phyloP scores from a whole-genome alignment of 2,113 vertebrate genomes.

The Emydocephalus ijimae region DNA sequence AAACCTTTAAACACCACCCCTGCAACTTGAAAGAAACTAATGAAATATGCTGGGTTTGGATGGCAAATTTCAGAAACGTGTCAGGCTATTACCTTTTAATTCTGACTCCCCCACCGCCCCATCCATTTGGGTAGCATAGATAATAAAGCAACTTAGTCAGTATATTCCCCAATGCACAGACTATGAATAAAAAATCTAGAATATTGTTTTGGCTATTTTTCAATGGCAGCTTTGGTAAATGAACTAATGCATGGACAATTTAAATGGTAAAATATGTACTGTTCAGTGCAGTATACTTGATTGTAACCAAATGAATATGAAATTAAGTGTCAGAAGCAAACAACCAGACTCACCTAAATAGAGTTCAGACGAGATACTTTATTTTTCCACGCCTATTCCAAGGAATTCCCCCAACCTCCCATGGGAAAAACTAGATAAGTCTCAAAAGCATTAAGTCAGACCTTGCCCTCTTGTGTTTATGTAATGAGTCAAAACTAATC shows the following conservation, averaged over 20 bases:
- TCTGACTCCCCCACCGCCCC: not conserved
- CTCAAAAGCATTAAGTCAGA: not conserved
- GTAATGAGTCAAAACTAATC: not conserved
- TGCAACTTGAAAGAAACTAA: not conserved
- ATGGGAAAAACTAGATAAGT: not conserved
- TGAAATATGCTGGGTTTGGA: constrained; percentile 12
- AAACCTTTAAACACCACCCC: not conserved
- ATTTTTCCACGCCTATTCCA: not conserved
- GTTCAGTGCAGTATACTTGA: not conserved
- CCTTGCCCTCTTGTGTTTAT: not conserved
- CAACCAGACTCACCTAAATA: not conserved
- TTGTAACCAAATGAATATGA: not conserved
- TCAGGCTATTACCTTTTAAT: constrained; percentile 7
- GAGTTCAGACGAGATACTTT: not conserved
- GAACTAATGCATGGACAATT: constrained; percentile 21
- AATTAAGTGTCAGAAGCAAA: not conserved
- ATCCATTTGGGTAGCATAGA: constrained; percentile 14
- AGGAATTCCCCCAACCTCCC: not conserved
- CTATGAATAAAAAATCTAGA: not conserved
- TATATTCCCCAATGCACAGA: not conserved
- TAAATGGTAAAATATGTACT: not conserved
- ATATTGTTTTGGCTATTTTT: not conserved
- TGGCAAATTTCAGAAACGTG: constrained; percentile 11
- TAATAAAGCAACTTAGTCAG: not conserved
- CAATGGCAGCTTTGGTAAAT: constrained; percentile 2